Percentiles rank a stretch among this genome's conserved stretches.
Conservation (phyloP, 2,888 invertebrate species). For the Drosophila nr. perissopoda region DNA sequence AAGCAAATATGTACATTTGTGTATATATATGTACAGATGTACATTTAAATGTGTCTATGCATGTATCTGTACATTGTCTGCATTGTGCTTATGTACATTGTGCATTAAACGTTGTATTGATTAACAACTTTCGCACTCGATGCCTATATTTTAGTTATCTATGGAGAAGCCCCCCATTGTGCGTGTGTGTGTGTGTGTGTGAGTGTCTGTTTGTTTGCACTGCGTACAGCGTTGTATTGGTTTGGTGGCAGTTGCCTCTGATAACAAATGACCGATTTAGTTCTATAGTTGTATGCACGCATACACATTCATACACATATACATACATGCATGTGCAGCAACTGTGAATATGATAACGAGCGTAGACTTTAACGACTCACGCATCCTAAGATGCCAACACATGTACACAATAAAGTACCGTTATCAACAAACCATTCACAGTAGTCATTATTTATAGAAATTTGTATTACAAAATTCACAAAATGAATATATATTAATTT, state of each 20-base stretch:
- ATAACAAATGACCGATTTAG: conserved; percentile 75
- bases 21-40: background rate
- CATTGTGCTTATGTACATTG: conserved; percentile 12
- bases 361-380: conserved; percentile 46
- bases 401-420: background rate
- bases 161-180: conserved; percentile 26
- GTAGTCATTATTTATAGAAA: background rate
- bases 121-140: conserved; percentile 67
- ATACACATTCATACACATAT: background rate
- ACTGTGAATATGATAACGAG: conserved; percentile 43
- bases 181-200: background rate
- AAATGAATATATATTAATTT: background rate
- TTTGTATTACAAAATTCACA: background rate
- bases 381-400: conserved; percentile 37
- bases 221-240: background rate
- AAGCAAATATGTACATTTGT: conserved; percentile 1
- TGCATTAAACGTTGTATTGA: conserved; percentile 46
- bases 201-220: conserved; percentile 1
- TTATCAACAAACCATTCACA: conserved; percentile 18
- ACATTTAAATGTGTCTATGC: conserved; percentile 14
- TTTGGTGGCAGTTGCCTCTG: conserved; percentile 37
- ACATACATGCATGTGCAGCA: background rate
- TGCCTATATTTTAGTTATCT: conserved; percentile 33
- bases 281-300: conserved; percentile 30
- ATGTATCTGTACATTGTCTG: conserved; percentile 14